These are phyloP conservation scores for Archocentrus centrarchus DNA, from an alignment of 2,113 vertebrate species.

Conservation along the genomic window DNA sequence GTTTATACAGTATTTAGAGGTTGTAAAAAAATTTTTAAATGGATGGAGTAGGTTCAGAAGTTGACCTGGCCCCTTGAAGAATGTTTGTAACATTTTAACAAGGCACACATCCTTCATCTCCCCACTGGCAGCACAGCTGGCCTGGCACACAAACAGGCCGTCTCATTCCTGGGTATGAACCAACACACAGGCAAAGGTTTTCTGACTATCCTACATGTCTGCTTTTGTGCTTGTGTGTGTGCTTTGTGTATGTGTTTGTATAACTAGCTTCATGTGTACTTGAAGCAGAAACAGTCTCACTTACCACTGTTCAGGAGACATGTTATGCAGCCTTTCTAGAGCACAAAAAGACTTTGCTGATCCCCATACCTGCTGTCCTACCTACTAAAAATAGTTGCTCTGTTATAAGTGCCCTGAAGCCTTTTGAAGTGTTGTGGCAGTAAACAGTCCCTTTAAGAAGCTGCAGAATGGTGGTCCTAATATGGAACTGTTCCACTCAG, in stretches of 20 bases:
- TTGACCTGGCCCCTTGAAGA: constrained; percentile 32
- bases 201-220: neutral
- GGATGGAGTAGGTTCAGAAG: neutral
- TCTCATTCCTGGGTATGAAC: neutral
- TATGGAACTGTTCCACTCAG: constrained; percentile 66
- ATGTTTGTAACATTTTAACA: constrained; percentile 50
- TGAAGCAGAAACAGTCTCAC: neutral
- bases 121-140: constrained; percentile 38
- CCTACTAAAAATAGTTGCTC: constrained; percentile 28
- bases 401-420: constrained; percentile 46
- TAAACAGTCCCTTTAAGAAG: constrained; percentile 55
- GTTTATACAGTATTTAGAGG: neutral
- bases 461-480: constrained; percentile 58
- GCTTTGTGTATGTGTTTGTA: neutral
- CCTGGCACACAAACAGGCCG: constrained; percentile 5
- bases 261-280: neutral
- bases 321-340: neutral
- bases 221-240: neutral
- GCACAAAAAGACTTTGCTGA: neutral
- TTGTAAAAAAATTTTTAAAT: neutral
- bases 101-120: constrained; percentile 27
- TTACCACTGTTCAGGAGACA: neutral
- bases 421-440: constrained; percentile 53
- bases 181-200: neutral
- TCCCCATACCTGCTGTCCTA: neutral